These are phyloP conservation scores for Stomorhina lunata DNA, from an alignment of 2,888 invertebrate genomes.

Conservation along the genomic window DNA sequence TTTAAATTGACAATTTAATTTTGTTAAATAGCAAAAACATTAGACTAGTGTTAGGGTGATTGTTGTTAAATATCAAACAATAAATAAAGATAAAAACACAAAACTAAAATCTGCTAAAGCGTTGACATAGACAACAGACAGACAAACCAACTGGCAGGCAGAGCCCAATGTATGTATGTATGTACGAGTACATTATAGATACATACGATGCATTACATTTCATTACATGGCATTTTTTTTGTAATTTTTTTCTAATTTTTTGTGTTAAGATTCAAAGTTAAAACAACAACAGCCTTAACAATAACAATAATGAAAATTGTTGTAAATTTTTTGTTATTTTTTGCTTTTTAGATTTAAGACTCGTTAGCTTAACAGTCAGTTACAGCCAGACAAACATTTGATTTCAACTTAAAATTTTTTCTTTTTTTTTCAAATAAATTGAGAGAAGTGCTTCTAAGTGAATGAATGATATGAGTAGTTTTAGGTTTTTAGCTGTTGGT, in stretches of 20 bases:
- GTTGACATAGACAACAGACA: not conserved
- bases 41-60: constrained; percentile 20
- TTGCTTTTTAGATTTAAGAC: constrained; percentile 42
- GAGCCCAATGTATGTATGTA: constrained; percentile 2
- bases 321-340: not conserved
- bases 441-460: not conserved
- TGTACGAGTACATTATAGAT: no score
- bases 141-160: not conserved
- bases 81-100: not conserved
- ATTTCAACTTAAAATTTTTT: not conserved
- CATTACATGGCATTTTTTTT: constrained; percentile 61
- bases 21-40: constrained; percentile 43
- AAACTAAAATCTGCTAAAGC: not conserved
- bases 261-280: constrained; percentile 17
- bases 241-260: not conserved
- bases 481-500: not conserved
- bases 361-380: constrained; percentile 45
- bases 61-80: constrained; percentile 26
- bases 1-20: constrained; percentile 53
- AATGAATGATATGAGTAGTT: not conserved
- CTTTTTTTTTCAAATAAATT: not conserved
- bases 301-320: constrained; percentile 25
- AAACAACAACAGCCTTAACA: constrained; percentile 45
- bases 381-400: not conserved
- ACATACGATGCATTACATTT: constrained; percentile 55